These are phyloP conservation scores for Stictocephala bisonia DNA, from an alignment of 2,888 invertebrate species.

Conservation along the genomic window DNA sequence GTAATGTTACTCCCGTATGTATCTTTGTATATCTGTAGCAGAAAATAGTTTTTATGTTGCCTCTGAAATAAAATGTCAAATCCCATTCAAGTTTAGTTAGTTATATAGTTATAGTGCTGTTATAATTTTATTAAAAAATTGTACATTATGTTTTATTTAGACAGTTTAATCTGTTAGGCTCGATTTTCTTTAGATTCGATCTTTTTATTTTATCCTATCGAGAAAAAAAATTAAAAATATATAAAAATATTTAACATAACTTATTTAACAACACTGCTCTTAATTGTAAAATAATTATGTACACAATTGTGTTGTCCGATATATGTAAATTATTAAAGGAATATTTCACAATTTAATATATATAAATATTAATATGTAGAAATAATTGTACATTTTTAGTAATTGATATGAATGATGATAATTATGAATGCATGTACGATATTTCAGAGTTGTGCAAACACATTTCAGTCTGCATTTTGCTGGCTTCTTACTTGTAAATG, in stretches of 20 bases:
- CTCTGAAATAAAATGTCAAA: neutral
- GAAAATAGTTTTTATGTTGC: constrained; percentile 5
- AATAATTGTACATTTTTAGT: constrained; percentile 48
- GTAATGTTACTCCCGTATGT: constrained; percentile 19
- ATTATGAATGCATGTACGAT: constrained; percentile 41
- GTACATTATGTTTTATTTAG: too few relatives aligned
- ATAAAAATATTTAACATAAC: constrained; percentile 26
- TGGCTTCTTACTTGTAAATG: constrained; percentile 40
- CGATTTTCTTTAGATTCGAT: too few relatives aligned
- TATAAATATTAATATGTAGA: constrained; percentile 43
- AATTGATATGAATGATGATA: constrained; percentile 39
- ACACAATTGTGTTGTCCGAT: constrained; percentile 46
- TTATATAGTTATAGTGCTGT: constrained; percentile 27
- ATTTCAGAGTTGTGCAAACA: constrained; percentile 31
- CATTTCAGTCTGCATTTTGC: constrained; percentile 34
- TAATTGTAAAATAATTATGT: constrained; percentile 41
- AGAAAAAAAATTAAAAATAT: constrained; percentile 20
- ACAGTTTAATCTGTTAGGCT: too few relatives aligned
- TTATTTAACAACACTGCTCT: constrained; percentile 31
- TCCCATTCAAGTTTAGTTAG: constrained; percentile 17
- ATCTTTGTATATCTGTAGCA: constrained; percentile 37
- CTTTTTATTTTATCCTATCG: constrained; percentile 14
- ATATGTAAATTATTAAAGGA: constrained; percentile 35
- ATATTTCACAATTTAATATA: constrained; percentile 35
- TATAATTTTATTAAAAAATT: too few relatives aligned